Conservation (phyloP, 2,113 vertebrate genomes). For the Mus pahari region DNA sequence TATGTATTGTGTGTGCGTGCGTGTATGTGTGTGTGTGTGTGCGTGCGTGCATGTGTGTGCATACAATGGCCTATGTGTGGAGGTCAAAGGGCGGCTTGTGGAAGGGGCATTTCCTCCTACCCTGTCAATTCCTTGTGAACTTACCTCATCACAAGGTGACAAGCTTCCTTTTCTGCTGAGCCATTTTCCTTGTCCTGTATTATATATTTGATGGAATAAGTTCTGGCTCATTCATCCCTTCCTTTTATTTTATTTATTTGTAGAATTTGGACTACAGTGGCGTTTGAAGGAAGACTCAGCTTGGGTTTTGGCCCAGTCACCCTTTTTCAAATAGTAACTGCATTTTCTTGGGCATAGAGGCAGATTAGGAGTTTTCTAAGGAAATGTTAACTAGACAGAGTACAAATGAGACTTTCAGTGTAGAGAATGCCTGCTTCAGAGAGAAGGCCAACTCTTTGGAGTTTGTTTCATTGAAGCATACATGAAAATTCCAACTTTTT, state of each 20-base stretch:
- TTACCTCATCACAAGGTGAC: no score
- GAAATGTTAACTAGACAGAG: neutral
- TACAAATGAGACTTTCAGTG: neutral
- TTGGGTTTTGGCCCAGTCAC: conserved; percentile 21
- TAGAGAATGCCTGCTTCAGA: neutral
- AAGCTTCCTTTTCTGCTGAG: neutral
- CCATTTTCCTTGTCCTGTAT: neutral
- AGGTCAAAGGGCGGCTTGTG: neutral
- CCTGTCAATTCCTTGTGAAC: no score
- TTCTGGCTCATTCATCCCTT: neutral
- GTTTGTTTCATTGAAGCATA: neutral
- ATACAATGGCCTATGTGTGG: neutral
- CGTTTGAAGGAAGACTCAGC: neutral
- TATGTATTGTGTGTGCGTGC: neutral
- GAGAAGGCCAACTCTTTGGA: neutral
- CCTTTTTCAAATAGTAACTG: neutral
- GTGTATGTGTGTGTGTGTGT: neutral
- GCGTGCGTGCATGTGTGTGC: neutral
- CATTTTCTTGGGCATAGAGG: neutral
- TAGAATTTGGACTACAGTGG: conserved; percentile 4
- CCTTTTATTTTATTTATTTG: neutral
- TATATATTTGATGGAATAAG: neutral
- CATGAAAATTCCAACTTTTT: conserved; percentile 11
- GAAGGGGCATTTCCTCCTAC: neutral
- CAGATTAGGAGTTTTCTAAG: conserved; percentile 40